phyloP scores from a whole-genome alignment of 1,140 invertebrate species.

The Hesperophylax magnus region DNA sequence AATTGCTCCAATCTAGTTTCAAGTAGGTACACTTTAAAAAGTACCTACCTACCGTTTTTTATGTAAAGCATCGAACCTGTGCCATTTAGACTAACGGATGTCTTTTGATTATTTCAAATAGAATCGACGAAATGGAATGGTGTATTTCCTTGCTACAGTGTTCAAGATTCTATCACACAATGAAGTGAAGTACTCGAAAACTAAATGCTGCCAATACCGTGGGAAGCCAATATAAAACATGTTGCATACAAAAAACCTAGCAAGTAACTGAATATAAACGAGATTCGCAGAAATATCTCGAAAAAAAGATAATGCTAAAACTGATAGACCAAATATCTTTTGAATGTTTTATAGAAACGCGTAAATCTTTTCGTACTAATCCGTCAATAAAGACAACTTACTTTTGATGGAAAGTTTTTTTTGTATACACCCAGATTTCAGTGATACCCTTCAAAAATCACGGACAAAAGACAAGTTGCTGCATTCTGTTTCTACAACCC shows the following conservation, averaged over 20 bases:
- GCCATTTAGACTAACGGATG: too few relatives aligned
- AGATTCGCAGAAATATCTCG: background rate
- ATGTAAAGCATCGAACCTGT: too few relatives aligned
- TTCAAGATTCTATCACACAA: too few relatives aligned
- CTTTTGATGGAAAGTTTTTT: background rate
- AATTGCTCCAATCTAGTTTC: too few relatives aligned
- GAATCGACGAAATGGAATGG: too few relatives aligned
- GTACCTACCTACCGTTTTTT: too few relatives aligned
- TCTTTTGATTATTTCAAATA: too few relatives aligned
- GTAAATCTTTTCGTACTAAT: background rate
- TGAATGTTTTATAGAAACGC: background rate
- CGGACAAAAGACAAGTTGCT: background rate
- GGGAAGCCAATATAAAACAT: background rate
- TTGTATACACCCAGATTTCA: background rate
- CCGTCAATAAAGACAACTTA: background rate
- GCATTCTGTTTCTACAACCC: background rate
- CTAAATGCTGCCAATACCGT: background rate
- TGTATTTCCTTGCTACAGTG: too few relatives aligned
- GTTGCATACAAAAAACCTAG: too few relatives aligned
- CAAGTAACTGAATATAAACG: background rate
- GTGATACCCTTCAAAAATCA: conserved; percentile 19
- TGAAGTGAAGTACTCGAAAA: background rate
- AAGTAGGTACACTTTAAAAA: too few relatives aligned
- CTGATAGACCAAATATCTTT: background rate
- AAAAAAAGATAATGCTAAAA: background rate